Evolutionary conservation across 2,888 invertebrate species (phyloP).

Genomic region (Athrips mouffetella): DNA sequence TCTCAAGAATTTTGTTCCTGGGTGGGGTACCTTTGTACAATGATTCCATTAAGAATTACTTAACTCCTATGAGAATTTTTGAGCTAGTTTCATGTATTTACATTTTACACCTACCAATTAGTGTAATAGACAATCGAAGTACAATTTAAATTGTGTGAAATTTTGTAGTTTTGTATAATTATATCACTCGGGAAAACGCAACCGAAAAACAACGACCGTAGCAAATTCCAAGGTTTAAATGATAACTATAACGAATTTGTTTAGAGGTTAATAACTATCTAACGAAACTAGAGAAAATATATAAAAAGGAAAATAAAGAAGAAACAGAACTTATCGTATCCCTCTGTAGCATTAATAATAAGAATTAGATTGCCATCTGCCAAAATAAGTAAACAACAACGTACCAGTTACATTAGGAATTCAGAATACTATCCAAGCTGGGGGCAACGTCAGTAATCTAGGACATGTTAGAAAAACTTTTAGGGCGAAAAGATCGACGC

Average conservation of each 20-base stretch:
- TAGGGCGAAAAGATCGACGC: conserved; percentile 48
- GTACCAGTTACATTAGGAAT: conserved; percentile 15
- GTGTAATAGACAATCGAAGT: neutral
- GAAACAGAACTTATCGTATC: no score
- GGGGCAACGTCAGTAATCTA: conserved; percentile 38
- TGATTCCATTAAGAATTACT: conserved; percentile 8
- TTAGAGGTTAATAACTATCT: neutral
- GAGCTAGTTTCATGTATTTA: neutral
- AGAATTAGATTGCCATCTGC: no score
- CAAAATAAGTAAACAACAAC: no score
- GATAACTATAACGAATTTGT: no score
- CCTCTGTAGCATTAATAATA: no score
- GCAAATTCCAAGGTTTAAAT: no score
- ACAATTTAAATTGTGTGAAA: no score
- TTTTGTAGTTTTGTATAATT: neutral
- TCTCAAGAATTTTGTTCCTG: conserved; percentile 13
- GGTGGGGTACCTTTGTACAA: conserved; percentile 11
- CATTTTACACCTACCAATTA: conserved; percentile 3
- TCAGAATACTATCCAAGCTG: conserved; percentile 26
- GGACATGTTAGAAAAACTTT: conserved; percentile 43
- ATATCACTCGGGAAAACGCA: neutral
- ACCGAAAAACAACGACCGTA: neutral
- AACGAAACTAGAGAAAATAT: neutral
- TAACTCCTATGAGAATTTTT: neutral
- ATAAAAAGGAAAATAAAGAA: no score